A percentile compares a stretch with the other conserved stretches of the same genome.
These are phyloP conservation scores for Parochlus steinenii DNA, from an alignment of 2,888 invertebrate genomes.

Conservation along the genomic window DNA sequence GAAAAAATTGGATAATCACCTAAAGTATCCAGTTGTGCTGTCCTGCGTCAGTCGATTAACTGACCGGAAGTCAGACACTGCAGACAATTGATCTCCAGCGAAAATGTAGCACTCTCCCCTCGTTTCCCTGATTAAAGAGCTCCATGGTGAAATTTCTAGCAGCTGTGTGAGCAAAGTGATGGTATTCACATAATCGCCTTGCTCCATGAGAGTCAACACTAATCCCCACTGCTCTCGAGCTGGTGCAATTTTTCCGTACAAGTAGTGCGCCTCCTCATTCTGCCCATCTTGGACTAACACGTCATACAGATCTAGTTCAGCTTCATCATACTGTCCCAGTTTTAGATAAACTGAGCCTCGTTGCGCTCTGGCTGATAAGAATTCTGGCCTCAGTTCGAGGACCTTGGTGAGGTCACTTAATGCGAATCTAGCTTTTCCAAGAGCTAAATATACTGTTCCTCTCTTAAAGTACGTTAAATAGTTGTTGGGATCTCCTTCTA, in stretches of 20 bases:
- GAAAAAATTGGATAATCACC: neutral
- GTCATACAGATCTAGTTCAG: constrained; percentile 63
- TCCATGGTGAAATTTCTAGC: constrained; percentile 82
- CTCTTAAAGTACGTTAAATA: constrained; percentile 92
- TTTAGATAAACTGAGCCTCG: constrained; percentile 81
- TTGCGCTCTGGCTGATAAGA: constrained; percentile 71
- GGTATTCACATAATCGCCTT: constrained; percentile 39
- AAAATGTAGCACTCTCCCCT: constrained; percentile 73
- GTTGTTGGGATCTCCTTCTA: constrained; percentile 90
- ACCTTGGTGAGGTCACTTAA: constrained; percentile 86
- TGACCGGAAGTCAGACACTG: constrained; percentile 78
- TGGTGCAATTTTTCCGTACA: constrained; percentile 46
- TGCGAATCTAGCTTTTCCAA: constrained; percentile 91
- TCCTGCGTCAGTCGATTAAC: constrained; percentile 84
- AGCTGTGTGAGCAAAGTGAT: constrained; percentile 45
- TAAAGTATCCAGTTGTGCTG: constrained; percentile 63
- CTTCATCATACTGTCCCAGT: constrained; percentile 66
- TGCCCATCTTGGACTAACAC: constrained; percentile 58
- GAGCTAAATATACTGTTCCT: constrained; percentile 88
- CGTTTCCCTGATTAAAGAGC: constrained; percentile 62
- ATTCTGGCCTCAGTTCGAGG: constrained; percentile 86
- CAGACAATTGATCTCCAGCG: constrained; percentile 61
- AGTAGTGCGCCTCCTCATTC: constrained; percentile 58
- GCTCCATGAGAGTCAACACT: constrained; percentile 44
- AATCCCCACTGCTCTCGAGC: constrained; percentile 43